Percentiles rank a stretch among this genome's conserved stretches.
Conservation (phyloP, 2,113 vertebrate genomes). For the Chloroceryle aenea region DNA sequence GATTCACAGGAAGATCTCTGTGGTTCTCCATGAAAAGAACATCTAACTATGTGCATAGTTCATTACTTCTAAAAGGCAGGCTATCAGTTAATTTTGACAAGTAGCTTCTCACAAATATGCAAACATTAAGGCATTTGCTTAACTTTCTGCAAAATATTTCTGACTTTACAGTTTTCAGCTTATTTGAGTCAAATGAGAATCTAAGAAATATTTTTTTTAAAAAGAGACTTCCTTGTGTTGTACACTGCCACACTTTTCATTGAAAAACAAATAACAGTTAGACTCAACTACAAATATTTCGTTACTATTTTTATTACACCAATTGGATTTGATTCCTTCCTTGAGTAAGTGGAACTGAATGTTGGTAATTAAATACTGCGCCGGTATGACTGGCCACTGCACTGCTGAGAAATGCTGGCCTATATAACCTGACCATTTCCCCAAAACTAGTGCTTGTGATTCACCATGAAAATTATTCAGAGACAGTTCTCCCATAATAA, state of each 20-base stretch:
- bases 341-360: neutral
- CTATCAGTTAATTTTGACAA: neutral
- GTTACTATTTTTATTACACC: neutral
- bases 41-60: neutral
- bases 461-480: neutral
- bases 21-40: neutral
- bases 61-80: neutral
- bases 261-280: neutral
- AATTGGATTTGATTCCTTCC: neutral
- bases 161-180: neutral
- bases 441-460: neutral
- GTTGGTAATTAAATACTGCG: neutral
- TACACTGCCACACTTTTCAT: neutral
- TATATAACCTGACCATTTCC: neutral
- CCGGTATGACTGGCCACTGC: neutral
- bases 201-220: neutral
- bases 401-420: neutral
- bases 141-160: neutral
- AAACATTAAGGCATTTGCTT: neutral
- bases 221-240: neutral
- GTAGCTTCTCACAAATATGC: neutral
- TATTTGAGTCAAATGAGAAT: neutral
- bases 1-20: neutral
- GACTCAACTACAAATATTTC: neutral
- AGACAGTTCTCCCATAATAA: neutral